Conservation (phyloP, 2,797 vertebrate genomes). For the Semaprochilodus insignis region DNA sequence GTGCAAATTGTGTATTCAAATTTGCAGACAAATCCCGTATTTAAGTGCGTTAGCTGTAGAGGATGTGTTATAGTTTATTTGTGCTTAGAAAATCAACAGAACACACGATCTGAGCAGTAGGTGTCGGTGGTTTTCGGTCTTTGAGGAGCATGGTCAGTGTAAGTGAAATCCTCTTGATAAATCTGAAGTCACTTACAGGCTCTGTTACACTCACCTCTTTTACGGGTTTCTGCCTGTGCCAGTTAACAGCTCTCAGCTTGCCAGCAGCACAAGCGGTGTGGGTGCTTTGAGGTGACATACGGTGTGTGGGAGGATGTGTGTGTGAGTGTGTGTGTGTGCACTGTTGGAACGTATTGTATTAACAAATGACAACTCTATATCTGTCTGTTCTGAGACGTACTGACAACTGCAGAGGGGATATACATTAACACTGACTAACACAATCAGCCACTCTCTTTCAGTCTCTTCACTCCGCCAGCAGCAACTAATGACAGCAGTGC, state of each 20-base stretch:
- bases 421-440: conserved; percentile 47
- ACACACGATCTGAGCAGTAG: too few relatives aligned
- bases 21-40: too few relatives aligned
- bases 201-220: conserved; percentile 15
- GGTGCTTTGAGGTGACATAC: conserved; percentile 9
- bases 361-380: conserved; percentile 15
- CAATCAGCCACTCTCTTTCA: background rate
- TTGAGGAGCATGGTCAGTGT: background rate
- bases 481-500: conserved; percentile 30
- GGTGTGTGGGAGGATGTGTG: background rate
- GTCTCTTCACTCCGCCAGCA: conserved; percentile 6
- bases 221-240: conserved; percentile 13
- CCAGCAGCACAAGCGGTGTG: conserved; percentile 23
- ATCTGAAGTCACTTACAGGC: background rate
- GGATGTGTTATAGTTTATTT: too few relatives aligned
- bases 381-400: background rate
- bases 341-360: background rate
- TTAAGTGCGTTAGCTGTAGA: too few relatives aligned
- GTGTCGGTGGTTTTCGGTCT: background rate
- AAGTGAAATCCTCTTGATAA: conserved; percentile 35
- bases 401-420: background rate
- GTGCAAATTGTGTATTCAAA: too few relatives aligned
- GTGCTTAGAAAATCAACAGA: too few relatives aligned
- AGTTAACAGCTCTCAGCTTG: conserved; percentile 29
- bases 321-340: conserved; percentile 6